These are phyloP conservation scores for Gastrophysa polygoni DNA, from an alignment of 2,888 invertebrate genomes.

Conservation along the genomic window DNA sequence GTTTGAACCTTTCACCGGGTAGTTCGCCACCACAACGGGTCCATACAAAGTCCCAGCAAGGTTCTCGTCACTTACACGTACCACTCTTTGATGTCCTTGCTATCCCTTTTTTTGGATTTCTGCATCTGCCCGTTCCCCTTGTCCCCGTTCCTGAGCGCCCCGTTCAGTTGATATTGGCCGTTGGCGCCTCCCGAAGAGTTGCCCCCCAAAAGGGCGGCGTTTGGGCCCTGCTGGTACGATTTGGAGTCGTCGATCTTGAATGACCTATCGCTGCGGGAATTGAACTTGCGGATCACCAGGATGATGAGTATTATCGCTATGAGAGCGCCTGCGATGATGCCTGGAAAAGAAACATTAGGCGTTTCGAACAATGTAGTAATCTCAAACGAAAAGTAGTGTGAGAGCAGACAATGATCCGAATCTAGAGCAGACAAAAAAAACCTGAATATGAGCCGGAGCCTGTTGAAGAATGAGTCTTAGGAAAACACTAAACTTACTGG, in stretches of 20 bases:
- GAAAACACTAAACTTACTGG: no score
- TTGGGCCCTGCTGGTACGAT: slow-evolving; percentile 75
- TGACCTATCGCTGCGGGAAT: slow-evolving; percentile 84
- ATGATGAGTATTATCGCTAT: slow-evolving; percentile 91
- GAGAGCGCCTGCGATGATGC: slow-evolving; percentile 88
- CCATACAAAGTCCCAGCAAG: no score
- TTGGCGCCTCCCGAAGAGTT: slow-evolving; percentile 61
- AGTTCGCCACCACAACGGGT: no score
- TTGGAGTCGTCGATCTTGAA: slow-evolving; percentile 92
- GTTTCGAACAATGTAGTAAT: no score
- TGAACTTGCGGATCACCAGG: slow-evolving; percentile 86
- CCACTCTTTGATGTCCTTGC: slow-evolving; percentile 96
- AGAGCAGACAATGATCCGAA: no score
- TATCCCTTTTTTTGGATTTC: slow-evolving; percentile 70
- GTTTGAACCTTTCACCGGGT: no score
- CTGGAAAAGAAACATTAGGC: background rate
- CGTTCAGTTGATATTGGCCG: slow-evolving; percentile 60
- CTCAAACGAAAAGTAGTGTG: no score
- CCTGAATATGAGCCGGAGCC: no score
- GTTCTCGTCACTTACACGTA: slow-evolving; percentile 80
- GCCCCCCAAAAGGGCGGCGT: slow-evolving; percentile 76
- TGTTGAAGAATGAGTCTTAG: no score
- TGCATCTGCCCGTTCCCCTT: slow-evolving; percentile 52
- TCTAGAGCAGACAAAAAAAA: no score
- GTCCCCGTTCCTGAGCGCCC: slow-evolving; percentile 62